Evolutionary conservation across 2,888 invertebrate genomes (phyloP).

Genomic region (Lithophane leautieri): DNA sequence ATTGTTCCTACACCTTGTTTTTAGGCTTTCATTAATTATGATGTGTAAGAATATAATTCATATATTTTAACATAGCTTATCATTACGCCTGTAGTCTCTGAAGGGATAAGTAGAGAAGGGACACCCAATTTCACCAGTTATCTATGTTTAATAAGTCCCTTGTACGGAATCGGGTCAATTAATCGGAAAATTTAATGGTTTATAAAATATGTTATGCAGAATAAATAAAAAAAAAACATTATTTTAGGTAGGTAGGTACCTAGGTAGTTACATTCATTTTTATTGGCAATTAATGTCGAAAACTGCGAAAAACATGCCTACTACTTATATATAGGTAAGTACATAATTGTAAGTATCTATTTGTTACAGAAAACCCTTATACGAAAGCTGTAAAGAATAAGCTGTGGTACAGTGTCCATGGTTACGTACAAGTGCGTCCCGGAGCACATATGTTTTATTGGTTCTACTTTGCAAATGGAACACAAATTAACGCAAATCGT

Average conservation of each 20-base stretch:
- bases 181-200: background rate
- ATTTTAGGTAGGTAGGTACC: background rate
- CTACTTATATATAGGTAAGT: background rate
- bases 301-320: background rate
- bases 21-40: background rate
- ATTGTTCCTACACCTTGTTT: background rate
- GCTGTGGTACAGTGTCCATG: slow-evolving; percentile 87
- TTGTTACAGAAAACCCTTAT: slow-evolving; percentile 74
- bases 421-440: slow-evolving; percentile 93
- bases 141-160: background rate
- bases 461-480: slow-evolving; percentile 95
- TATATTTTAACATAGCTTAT: background rate
- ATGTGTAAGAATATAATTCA: background rate
- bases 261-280: background rate
- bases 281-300: background rate
- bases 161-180: background rate
- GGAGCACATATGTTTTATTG: slow-evolving; percentile 96
- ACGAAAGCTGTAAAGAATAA: slow-evolving; percentile 69
- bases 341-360: background rate
- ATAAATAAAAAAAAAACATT: background rate
- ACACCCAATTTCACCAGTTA: background rate
- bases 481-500: slow-evolving; percentile 87
- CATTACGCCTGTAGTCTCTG: too few relatives aligned
- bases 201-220: background rate
- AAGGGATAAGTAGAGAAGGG: background rate